Evolutionary conservation across 2,888 invertebrate species (phyloP), one percentile per base, ranked within the genome.

Genomic region (Escarpia spicata): DNA sequence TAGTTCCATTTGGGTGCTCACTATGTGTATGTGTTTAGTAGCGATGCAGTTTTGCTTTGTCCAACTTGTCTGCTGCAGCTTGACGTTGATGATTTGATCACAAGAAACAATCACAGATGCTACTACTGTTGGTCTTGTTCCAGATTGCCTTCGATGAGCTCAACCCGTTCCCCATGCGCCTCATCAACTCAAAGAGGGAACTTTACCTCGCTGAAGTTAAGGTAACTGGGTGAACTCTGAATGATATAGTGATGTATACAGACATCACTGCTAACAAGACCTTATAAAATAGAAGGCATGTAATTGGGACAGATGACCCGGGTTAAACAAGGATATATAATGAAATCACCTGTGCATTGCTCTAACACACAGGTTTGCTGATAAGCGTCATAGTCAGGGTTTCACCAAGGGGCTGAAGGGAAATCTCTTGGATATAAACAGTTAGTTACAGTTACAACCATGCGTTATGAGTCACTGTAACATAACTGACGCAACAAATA

Each of bases 101-200:
- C 37, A 15, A 91, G 43, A 37, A 19, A 91, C n/a, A 44, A 31
- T 37, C 44, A 43, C 44, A 44, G 44, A 43, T 91, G 52, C 52
- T 12, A 9, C 52, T 43, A 31, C 26, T 4, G 43, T 75, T 52
- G 26, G 37, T 31, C 92, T 92, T 37, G 37, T 90, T 43, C 3
- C 95, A 96, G 96, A 95, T 96, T 94, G 96, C 96, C 43, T 96
- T 96, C 94, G 93, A 95, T 92, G 95, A 95, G 90, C 93, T 96
- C 92, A 96, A 96, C 93, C 96, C 96, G 45, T 96, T 96, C 94
- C 95, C 96, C 58, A 95, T 96, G 96, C 95, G 94, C 60, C 92
- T 93, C 60, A 95, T 96, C 45, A 94, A 95, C 52, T 94, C 93
- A 52, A 95, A 95, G 93, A 93, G 96, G 93, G 95, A 95, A 44